phyloP scores from a whole-genome alignment of 2,113 vertebrate species.

The Planiliza haematocheilus region DNA sequence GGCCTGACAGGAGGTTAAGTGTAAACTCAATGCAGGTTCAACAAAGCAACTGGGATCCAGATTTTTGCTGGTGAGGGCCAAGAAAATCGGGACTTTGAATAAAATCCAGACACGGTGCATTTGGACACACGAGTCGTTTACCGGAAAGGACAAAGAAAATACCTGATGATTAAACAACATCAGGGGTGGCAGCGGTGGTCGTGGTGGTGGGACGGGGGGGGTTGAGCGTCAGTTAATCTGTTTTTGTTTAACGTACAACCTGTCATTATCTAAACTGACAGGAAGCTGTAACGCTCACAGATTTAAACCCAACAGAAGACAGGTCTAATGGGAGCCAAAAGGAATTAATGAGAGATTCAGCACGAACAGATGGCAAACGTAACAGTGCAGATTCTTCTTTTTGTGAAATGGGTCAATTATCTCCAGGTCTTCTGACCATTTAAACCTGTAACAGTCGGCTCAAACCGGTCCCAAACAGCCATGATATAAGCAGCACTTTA shows the following conservation, averaged over 20 bases:
- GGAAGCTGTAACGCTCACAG: neutral
- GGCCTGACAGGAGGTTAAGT: constrained; percentile 33
- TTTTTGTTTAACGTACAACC: neutral
- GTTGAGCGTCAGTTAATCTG: constrained; percentile 4
- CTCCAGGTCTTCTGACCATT: neutral
- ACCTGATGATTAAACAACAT: constrained; percentile 1
- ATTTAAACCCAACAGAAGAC: neutral
- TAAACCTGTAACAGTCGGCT: constrained; percentile 4
- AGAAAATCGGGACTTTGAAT: constrained; percentile 8
- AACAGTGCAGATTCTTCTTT: constrained; percentile 14
- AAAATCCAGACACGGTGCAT: constrained; percentile 18
- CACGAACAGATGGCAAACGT: constrained; percentile 26
- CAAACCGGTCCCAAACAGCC: neutral
- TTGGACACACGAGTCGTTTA: neutral
- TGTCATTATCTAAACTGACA: constrained; percentile 18
- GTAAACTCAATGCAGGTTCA: constrained; percentile 50
- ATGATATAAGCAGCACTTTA: neutral
- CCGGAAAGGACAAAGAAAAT: neutral
- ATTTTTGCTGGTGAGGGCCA: constrained; percentile 15
- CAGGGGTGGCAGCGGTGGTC: too few species aligned
- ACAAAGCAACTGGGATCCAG: constrained; percentile 31
- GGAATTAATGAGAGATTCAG: constrained; percentile 24
- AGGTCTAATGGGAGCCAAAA: constrained; percentile 4
- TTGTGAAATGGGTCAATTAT: constrained; percentile 22
- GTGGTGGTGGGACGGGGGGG: neutral